These are phyloP conservation scores for Acanthopagrus latus DNA, from an alignment of 2,797 vertebrate genomes.

Conservation along the genomic window DNA sequence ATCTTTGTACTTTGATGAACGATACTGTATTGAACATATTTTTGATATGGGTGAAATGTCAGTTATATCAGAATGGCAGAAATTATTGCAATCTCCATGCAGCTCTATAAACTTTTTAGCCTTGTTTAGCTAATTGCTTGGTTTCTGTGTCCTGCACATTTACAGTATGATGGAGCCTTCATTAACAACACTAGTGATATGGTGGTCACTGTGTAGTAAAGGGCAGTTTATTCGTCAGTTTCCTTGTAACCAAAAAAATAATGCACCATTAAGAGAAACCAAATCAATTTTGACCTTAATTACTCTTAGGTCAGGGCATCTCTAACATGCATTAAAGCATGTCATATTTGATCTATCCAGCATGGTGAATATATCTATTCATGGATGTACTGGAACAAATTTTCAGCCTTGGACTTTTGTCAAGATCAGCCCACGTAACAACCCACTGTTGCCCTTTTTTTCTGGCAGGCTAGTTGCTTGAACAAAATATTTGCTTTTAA, in stretches of 20 bases:
- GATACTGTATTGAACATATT: background rate
- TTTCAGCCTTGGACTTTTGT: no score
- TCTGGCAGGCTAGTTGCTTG: no score
- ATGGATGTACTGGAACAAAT: no score
- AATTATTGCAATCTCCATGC: background rate
- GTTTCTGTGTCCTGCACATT: background rate
- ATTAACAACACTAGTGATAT: background rate
- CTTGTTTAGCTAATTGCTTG: background rate
- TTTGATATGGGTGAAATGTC: background rate
- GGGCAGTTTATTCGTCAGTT: background rate
- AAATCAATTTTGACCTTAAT: background rate
- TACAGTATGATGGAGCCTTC: background rate
- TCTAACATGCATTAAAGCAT: constrained; percentile 15
- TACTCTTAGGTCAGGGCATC: background rate
- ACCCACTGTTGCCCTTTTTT: no score
- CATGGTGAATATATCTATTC: background rate
- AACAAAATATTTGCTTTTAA: no score
- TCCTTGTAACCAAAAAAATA: background rate
- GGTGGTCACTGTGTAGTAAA: background rate
- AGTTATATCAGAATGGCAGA: background rate
- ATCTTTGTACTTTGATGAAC: background rate
- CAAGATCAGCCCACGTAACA: no score
- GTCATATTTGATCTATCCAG: background rate
- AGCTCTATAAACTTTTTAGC: background rate
- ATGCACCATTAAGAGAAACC: constrained; percentile 9